phyloP scores from a whole-genome alignment of 2,888 invertebrate genomes.

The Brachyopa scutellaris region DNA sequence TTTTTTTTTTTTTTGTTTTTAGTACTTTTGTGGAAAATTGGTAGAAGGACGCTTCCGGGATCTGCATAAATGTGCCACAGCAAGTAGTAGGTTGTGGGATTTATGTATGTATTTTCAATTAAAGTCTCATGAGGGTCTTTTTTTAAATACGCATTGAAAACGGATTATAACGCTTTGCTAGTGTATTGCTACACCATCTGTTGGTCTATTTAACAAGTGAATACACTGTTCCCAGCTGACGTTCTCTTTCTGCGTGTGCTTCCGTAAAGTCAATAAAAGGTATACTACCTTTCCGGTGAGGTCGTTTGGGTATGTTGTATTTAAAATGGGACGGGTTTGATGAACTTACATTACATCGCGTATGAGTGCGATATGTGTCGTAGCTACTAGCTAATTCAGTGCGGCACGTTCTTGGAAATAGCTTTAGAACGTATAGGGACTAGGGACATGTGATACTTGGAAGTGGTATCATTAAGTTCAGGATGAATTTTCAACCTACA shows the following conservation, averaged over 20 bases:
- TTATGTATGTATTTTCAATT: no score
- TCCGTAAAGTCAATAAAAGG: background rate
- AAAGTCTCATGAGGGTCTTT: slow-evolving; percentile 46
- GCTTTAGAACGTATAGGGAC: no score
- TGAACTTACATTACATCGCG: no score
- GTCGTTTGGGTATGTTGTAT: background rate
- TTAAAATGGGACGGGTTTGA: slow-evolving; percentile 4
- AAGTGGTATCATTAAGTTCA: background rate
- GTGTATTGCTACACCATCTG: slow-evolving; percentile 5
- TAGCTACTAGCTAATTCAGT: background rate
- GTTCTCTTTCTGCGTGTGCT: slow-evolving; percentile 26
- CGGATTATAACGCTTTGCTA: slow-evolving; percentile 55
- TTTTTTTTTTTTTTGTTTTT: slow-evolving; percentile 37
- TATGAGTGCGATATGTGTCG: background rate
- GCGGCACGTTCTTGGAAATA: background rate
- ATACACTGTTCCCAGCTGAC: slow-evolving; percentile 42
- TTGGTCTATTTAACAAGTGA: slow-evolving; percentile 48
- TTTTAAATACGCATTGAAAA: slow-evolving; percentile 44
- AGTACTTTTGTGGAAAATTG: slow-evolving; percentile 4
- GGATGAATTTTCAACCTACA: background rate
- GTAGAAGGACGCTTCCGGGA: slow-evolving; percentile 22
- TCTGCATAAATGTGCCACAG: slow-evolving; percentile 50
- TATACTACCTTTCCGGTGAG: no score
- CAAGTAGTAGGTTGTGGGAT: background rate
- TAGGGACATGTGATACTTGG: background rate